Percentiles rank a stretch among this genome's conserved stretches.
Evolutionary conservation across 2,797 vertebrate species (phyloP).

Genomic region (Pempheris klunzingeri): DNA sequence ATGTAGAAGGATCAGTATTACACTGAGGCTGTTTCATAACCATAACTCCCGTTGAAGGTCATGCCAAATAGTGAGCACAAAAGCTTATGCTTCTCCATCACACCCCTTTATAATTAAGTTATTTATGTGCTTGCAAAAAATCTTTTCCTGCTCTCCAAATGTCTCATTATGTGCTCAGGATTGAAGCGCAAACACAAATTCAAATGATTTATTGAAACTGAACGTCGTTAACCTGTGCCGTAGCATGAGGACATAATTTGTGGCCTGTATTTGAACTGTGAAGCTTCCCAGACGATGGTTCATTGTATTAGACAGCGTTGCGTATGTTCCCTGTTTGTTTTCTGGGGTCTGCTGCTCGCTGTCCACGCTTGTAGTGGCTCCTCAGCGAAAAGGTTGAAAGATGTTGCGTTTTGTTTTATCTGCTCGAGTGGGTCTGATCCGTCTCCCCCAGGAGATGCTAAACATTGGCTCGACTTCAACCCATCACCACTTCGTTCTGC

Average conservation of each 20-base stretch:
- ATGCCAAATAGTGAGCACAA: background rate
- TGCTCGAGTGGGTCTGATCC: constrained; percentile 47
- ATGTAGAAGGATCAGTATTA: no score
- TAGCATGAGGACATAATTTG: constrained; percentile 9
- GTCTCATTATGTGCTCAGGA: background rate
- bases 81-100: background rate
- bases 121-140: constrained; percentile 19
- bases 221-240: constrained; percentile 21
- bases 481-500: constrained; percentile 17
- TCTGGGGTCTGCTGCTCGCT: constrained; percentile 36
- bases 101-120: background rate
- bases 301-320: constrained; percentile 21
- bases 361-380: constrained; percentile 41
- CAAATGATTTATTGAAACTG: constrained; percentile 42
- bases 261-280: constrained; percentile 57
- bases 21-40: no score
- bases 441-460: constrained; percentile 49
- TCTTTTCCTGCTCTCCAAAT: constrained; percentile 8
- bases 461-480: constrained; percentile 54
- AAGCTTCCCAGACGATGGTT: constrained; percentile 19
- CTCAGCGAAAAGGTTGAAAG: constrained; percentile 49
- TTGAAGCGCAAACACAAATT: constrained; percentile 10
- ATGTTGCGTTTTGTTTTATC: constrained; percentile 62
- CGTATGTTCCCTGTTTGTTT: constrained; percentile 45
- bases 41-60: no score